Evolutionary conservation across 2,113 vertebrate genomes (phyloP).

Genomic region (Vulpes lagopus): DNA sequence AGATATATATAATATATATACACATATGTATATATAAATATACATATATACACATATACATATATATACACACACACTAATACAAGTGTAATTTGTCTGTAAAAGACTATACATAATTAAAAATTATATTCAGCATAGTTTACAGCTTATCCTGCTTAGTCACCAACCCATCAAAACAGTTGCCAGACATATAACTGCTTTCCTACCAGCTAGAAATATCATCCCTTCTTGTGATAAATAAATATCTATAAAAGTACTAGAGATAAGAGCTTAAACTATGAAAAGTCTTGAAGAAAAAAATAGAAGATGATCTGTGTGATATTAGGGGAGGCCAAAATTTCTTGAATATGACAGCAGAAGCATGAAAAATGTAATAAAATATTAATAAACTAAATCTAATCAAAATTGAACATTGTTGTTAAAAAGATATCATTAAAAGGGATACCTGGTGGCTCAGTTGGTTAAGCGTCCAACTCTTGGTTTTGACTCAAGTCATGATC

Average conservation of each 20-base stretch:
- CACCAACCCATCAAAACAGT: not conserved
- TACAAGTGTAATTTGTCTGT: not conserved
- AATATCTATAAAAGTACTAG: not conserved
- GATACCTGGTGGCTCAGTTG: not conserved
- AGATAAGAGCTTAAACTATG: not conserved
- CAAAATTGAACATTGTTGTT: conserved; percentile 32
- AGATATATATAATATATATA: not conserved
- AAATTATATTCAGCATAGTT: conserved; percentile 8
- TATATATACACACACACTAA: not conserved
- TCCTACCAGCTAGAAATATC: not conserved
- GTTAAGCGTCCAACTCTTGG: not conserved
- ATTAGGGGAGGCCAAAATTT: not conserved
- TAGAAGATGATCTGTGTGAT: not conserved
- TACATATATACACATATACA: not conserved
- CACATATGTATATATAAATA: not conserved
- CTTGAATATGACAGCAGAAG: conserved; percentile 15
- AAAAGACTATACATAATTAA: not conserved
- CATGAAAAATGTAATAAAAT: not conserved
- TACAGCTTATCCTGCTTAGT: not conserved
- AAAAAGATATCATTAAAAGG: not conserved
- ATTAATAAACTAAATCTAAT: not conserved
- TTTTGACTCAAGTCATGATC: not conserved
- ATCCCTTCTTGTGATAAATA: not conserved
- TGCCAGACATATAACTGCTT: not conserved
- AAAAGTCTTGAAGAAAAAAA: not conserved